Evolutionary conservation across 2,888 invertebrate genomes (phyloP), one percentile per base, ranked within the genome.

Genomic region (Drosophila borealis): DNA sequence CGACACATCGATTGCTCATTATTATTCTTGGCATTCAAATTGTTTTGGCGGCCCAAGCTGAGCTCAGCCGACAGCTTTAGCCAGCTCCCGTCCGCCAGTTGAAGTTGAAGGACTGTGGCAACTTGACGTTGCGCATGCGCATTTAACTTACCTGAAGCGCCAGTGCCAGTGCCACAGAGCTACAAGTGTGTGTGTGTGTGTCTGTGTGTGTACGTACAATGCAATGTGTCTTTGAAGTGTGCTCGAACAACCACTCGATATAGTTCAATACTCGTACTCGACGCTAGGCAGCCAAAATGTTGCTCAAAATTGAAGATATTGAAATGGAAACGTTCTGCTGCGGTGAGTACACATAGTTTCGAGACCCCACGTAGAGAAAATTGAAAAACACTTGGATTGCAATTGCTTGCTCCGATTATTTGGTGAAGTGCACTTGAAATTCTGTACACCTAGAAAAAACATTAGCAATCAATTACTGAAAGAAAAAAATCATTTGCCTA

Each of bases 301-400:
- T 75, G 59, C 80, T 84, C 68, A 83, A 90, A 88, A 80, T 83
- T 77, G 91, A 90, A 64, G 87, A 88, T 66, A 90, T 90, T 59
- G 92, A 92, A 85, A 80, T 91, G 89, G 91, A 91, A 78, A 89
- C 90, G 41, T 92, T 92, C 78, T 91, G 91, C 69, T 91, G 91
- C 83, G 92, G 91, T 91, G 77, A 91, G 91, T 90, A 50, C 14
- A 10, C 8, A 9, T 33, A 0, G 34, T 10, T 4, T 19, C 44
- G 11, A 34, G 53, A 67, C 64, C 69, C 64, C 61, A 59, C 49
- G 37, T 63, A 45, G 21, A 61, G 55, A 41, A 55, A 17, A 37
- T 55, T 45, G 37, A 37, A 50, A 49, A 63, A 42, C 63, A 64
- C 50, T 64, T 59, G 21, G n/a, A 56, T 17, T 37, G 51, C 56